Base-by-base conservation (phyloP, 2,888 invertebrate species). In the Timema cristinae region DNA sequence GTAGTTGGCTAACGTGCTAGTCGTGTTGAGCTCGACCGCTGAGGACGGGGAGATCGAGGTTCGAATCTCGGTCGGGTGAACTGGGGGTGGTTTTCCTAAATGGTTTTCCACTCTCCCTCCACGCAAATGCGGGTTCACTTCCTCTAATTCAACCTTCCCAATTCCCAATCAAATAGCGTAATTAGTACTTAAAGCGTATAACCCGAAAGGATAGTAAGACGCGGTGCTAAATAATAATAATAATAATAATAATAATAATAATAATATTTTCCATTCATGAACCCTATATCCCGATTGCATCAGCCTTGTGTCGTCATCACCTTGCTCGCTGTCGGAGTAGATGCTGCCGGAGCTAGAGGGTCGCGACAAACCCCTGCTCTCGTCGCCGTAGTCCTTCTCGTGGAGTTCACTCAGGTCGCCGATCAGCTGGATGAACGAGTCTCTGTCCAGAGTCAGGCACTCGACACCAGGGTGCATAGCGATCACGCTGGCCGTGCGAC, bases 401-500 rank as follows among this genome's bases (percentile, higher is more conserved):
- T 89, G 87, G 9, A 93, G 84, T 79, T 91, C 92, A 74, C 89
- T 89, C 67, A 93, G 82, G 79, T 91, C 90, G 0, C 92, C 92
- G 76, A 93, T 92, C 16, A 93, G 83, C 74, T 91, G 89, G 72
- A 88, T 88, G 80, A 93, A 93, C 0, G 87, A 87, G 81, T 90
- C 89, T 78, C 88, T 82, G 78, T 90, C 89, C 15, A 90, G 81
- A 0, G 89, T 88, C 32, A 90, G 82, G 78, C 90, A 90, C 86
- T 90, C 80, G 78, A 90, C 82, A 79, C 90, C 81, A 79, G 89
- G 80, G 80, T 84, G 82, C 77, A 87, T 79, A 0, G 90, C 90
- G 59, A 90, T 88, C 50, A 90, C 88, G 75, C 86, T 89, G 15
- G 91, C 91, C 9, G 90, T 90, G 51, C 91, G 82, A 66, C 86